Percentiles rank a stretch among this genome's conserved stretches.
Conservation (phyloP, 2,113 vertebrate species). For the Taxidea taxus region DNA sequence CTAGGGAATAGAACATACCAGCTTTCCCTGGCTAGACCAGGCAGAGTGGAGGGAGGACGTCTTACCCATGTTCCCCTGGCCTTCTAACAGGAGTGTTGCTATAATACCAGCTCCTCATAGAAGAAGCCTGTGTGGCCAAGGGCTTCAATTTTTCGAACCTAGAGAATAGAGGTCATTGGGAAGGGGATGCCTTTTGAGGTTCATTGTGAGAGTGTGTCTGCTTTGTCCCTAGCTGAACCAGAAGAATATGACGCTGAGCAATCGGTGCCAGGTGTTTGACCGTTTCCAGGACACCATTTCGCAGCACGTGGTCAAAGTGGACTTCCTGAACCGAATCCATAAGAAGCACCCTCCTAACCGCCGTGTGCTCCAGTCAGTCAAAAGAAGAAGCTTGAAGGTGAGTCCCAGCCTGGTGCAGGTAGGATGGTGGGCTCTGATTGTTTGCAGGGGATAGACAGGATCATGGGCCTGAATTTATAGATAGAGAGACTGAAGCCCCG, state of each 20-base stretch:
- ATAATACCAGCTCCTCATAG: neutral
- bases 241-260: constrained; percentile 95
- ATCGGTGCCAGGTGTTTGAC: constrained; percentile 98
- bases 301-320: constrained; percentile 96
- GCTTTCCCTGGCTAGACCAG: neutral
- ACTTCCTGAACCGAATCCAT: constrained; percentile 95
- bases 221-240: constrained; percentile 92
- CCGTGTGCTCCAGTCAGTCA: constrained; percentile 86
- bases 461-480: neutral
- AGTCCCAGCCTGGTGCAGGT: neutral
- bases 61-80: neutral
- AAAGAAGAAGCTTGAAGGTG: constrained; percentile 94
- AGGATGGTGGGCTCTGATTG: neutral
- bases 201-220: constrained; percentile 63
- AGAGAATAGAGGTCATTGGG: neutral
- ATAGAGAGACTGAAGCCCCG: neutral
- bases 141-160: neutral
- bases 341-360: constrained; percentile 92
- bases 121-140: neutral
- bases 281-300: constrained; percentile 98
- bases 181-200: neutral
- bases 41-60: neutral
- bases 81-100: neutral
- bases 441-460: neutral
- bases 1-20: neutral